Base-by-base conservation (phyloP, 2,888 invertebrate genomes). In the Pycnomerus fuliginosus region DNA sequence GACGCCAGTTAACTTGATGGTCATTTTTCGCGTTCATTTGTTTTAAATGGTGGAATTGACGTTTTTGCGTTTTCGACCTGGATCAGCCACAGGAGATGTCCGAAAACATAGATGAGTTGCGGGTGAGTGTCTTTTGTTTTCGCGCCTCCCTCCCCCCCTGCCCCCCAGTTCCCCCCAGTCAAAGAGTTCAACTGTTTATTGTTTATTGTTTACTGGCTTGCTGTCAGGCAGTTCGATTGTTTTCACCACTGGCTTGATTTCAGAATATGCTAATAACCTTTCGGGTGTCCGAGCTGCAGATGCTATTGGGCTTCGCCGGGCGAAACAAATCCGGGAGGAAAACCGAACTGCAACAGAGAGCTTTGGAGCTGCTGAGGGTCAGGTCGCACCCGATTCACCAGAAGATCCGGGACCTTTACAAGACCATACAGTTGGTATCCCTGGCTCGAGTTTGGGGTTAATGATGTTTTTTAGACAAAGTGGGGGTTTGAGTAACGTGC, bases 211-310 rank as follows among this genome's bases (percentile, higher is more conserved):
- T 20, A 8, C 4, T 20, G 4, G 20, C 4, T 20, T 4, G 8
- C 8, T 20, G 20, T 5, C 20, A 5, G 4, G 20, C 4, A 7
- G 25, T 25, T 8, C 4, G 3, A 10, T 8, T 10, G 10, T 8
- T 25, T 25, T 25, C 4, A 25, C 5, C 5, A 4, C 5, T 8
- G 25, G 11, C 10, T 25, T 10, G 10, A 7, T 69, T 70, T 24
- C 61, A 73, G 73, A 70, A 63, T 68, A 73, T 73, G 72, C 73
- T 78, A 65, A 71, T 82, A 72, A 80, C 79, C 68, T 89, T 90
- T 76, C 83, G 90, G 63, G 89, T 90, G 60, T 85, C 86, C 70
- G 90, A 90, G 73, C 82, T 91, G 68, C 89, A 90, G 76, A 84
- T 84, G 74, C 76, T 91, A 67, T 77, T 90, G 67, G 85, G 85